Percentiles rank a stretch among this genome's conserved stretches.
phyloP scores from a whole-genome alignment of 2,888 invertebrate species.

The Ligdia adustata region DNA sequence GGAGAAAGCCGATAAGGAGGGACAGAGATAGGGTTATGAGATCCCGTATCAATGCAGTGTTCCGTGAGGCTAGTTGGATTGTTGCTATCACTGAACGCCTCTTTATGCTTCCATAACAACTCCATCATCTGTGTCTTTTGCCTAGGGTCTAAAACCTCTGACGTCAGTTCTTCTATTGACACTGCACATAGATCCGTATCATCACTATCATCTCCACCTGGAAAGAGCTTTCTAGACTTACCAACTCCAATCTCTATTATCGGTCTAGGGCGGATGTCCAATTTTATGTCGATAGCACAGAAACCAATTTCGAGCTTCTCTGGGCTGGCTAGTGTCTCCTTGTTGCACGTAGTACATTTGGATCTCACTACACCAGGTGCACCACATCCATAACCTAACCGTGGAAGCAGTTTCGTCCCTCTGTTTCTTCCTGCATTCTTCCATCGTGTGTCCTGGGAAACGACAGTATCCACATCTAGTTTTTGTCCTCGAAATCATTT shows the following conservation, averaged over 20 bases:
- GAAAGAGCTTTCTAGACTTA: constrained; percentile 5
- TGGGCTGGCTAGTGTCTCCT: background rate
- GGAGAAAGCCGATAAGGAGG: too few relatives aligned
- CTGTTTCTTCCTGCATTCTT: constrained; percentile 2
- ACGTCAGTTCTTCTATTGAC: too few relatives aligned
- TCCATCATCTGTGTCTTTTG: too few relatives aligned
- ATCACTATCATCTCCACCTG: constrained; percentile 1
- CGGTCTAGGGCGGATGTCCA: constrained; percentile 22
- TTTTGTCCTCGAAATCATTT: background rate
- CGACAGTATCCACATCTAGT: constrained; percentile 7
- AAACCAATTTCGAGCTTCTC: constrained; percentile 20
- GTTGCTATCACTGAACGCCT: too few relatives aligned
- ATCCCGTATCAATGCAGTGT: too few relatives aligned
- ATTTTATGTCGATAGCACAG: constrained; percentile 12
- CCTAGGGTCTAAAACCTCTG: too few relatives aligned
- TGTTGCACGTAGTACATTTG: constrained; percentile 19
- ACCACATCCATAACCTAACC: constrained; percentile 26
- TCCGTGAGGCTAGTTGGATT: too few relatives aligned
- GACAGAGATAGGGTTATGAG: too few relatives aligned
- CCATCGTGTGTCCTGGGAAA: background rate
- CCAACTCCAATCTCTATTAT: constrained; percentile 23
- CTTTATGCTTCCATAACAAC: too few relatives aligned
- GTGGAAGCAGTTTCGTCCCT: background rate
- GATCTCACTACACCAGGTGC: constrained; percentile 25
- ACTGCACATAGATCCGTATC: constrained; percentile 5